Percentiles rank a stretch among this genome's conserved stretches.
Evolutionary conservation across 2,888 invertebrate genomes (phyloP).

Genomic region (Trichopria drosophilae): DNA sequence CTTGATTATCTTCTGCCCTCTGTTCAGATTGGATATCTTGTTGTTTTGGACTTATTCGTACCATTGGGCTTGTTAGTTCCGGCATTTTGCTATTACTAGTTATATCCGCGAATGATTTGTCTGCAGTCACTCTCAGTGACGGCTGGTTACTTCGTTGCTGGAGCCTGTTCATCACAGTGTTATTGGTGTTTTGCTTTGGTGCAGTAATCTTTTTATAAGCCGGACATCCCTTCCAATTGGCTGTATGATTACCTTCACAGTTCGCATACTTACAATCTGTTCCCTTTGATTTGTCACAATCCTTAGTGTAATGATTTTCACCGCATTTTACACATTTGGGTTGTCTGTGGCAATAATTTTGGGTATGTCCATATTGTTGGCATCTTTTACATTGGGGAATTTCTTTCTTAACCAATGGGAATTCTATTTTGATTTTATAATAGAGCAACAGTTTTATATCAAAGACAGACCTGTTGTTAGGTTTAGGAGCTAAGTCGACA

Average conservation of each 20-base stretch:
- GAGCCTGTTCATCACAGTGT: neutral
- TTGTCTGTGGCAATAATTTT: constrained; percentile 1
- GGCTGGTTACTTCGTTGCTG: too few relatives aligned
- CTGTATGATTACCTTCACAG: constrained; percentile 33
- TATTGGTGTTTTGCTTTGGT: neutral
- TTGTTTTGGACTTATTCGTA: too few relatives aligned
- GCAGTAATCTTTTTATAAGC: constrained; percentile 3
- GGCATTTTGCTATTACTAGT: too few relatives aligned
- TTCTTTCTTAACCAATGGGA: neutral
- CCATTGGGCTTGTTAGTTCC: too few relatives aligned
- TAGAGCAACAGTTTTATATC: constrained; percentile 5
- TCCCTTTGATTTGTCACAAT: constrained; percentile 18
- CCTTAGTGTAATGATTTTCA: constrained; percentile 22
- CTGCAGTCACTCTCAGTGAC: too few relatives aligned
- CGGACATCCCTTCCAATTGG: constrained; percentile 38
- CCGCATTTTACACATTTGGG: constrained; percentile 21
- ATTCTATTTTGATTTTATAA: constrained; percentile 7
- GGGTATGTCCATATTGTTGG: neutral
- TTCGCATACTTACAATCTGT: constrained; percentile 9
- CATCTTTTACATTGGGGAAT: constrained; percentile 4
- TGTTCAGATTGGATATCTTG: too few relatives aligned
- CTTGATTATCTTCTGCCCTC: too few relatives aligned
- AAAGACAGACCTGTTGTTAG: neutral
- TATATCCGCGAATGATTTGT: too few relatives aligned
- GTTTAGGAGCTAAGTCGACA: neutral